Percentiles rank a stretch among this genome's conserved stretches.
phyloP scores from a whole-genome alignment of 2,797 vertebrate genomes.

The Novumbra hubbsi region DNA sequence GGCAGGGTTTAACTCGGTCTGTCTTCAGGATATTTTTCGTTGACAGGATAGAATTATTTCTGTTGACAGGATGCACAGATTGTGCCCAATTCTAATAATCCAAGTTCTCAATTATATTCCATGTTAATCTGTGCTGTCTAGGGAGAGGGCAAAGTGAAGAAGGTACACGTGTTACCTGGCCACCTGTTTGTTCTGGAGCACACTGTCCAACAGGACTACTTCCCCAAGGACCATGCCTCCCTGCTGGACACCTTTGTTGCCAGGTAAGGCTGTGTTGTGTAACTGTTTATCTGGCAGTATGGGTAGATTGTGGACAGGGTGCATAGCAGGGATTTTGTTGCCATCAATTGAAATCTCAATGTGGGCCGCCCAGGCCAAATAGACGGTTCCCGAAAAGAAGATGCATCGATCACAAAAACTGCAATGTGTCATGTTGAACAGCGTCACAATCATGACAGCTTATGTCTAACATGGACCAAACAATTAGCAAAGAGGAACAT shows the following conservation, averaged over 20 bases:
- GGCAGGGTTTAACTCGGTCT: too few relatives aligned
- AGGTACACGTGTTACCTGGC: constrained; percentile 77
- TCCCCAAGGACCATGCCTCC: constrained; percentile 77
- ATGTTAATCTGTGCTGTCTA: constrained; percentile 47
- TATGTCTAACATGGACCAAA: too few relatives aligned
- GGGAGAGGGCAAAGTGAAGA: constrained; percentile 89
- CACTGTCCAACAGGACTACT: constrained; percentile 89
- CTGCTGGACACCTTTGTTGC: constrained; percentile 81
- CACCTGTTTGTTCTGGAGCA: constrained; percentile 89
- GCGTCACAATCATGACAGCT: too few relatives aligned
- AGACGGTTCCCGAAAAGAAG: too few relatives aligned
- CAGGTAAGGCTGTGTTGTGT: constrained; percentile 62
- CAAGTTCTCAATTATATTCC: background rate
- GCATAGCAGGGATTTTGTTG: background rate
- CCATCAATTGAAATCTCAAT: too few relatives aligned
- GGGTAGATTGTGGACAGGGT: background rate
- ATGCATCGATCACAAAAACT: too few relatives aligned
- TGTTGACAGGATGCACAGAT: background rate
- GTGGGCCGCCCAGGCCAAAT: too few relatives aligned
- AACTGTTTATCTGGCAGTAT: background rate
- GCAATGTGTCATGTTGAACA: too few relatives aligned
- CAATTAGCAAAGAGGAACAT: too few relatives aligned
- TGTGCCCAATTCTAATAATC: background rate
- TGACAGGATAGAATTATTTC: background rate
- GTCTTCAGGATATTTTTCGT: background rate